phyloP scores from a whole-genome alignment of 2,113 vertebrate species.

The Lepus americanus region DNA sequence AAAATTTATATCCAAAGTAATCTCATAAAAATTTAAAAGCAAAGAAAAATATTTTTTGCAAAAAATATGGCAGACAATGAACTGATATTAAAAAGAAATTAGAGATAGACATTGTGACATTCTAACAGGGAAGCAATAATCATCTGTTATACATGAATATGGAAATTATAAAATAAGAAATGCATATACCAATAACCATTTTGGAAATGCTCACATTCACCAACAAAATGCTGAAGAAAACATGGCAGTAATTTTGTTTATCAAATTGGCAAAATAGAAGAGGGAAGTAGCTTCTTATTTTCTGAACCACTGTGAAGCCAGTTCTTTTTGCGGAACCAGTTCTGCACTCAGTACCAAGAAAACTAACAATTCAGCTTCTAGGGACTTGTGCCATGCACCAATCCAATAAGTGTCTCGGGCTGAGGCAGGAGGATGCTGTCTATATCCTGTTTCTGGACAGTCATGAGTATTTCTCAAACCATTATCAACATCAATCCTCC shows the following conservation, averaged over 20 bases:
- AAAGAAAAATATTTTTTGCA: conserved; percentile 34
- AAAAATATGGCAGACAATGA: conserved; percentile 7
- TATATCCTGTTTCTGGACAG: background rate
- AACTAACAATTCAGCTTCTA: background rate
- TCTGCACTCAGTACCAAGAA: background rate
- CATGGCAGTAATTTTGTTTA: background rate
- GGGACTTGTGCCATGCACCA: background rate
- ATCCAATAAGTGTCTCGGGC: background rate
- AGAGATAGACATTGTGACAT: background rate
- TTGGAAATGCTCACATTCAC: background rate
- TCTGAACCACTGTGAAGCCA: background rate
- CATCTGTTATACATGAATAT: background rate
- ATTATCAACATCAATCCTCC: background rate
- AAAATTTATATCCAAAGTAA: conserved; percentile 54
- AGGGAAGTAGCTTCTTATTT: background rate
- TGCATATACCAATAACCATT: background rate
- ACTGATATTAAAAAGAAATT: conserved; percentile 4
- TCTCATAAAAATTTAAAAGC: conserved; percentile 36
- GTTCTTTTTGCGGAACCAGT: background rate
- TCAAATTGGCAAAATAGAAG: background rate
- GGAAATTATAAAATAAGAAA: conserved; percentile 40
- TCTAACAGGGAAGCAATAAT: conserved; percentile 55
- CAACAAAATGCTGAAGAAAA: conserved; percentile 54
- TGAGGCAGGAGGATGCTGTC: accelerated
- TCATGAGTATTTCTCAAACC: background rate